Percentiles rank a stretch among this genome's conserved stretches.
phyloP scores from a whole-genome alignment of 2,113 vertebrate species.

The Catharus fuscescens region DNA sequence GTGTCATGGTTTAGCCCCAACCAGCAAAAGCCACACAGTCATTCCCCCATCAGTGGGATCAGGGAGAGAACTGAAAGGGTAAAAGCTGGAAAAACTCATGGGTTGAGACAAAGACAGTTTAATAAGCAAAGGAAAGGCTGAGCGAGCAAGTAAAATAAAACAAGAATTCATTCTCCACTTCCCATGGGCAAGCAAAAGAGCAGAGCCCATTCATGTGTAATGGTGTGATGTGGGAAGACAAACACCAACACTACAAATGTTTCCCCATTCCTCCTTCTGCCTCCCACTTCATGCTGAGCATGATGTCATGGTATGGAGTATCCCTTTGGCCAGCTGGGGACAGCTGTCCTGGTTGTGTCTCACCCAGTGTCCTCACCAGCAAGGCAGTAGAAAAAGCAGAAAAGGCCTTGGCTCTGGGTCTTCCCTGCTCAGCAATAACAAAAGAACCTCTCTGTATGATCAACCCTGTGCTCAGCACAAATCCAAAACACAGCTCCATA shows the following conservation, averaged over 20 bases:
- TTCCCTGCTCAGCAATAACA: neutral
- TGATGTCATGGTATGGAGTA: neutral
- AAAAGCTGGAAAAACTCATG: neutral
- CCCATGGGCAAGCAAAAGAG: neutral
- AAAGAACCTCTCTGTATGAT: neutral
- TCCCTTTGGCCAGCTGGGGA: neutral
- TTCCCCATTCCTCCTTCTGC: neutral
- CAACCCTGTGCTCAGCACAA: neutral
- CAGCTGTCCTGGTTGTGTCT: neutral
- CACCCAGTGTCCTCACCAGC: neutral
- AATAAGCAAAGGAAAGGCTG: neutral
- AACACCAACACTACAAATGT: neutral
- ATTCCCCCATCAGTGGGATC: neutral
- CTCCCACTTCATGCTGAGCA: neutral
- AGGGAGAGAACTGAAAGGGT: neutral
- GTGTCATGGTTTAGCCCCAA: neutral
- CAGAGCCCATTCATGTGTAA: too few species aligned
- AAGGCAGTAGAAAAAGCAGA: neutral
- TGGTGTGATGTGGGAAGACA: neutral
- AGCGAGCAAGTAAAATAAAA: neutral
- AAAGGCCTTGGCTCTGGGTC: neutral
- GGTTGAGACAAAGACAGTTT: neutral
- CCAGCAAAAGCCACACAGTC: neutral
- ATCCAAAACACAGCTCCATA: neutral
- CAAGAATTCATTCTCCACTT: neutral